These are phyloP conservation scores for Pseudobourletiella spinata DNA, from an alignment of 1,140 invertebrate species.

Conservation along the genomic window DNA sequence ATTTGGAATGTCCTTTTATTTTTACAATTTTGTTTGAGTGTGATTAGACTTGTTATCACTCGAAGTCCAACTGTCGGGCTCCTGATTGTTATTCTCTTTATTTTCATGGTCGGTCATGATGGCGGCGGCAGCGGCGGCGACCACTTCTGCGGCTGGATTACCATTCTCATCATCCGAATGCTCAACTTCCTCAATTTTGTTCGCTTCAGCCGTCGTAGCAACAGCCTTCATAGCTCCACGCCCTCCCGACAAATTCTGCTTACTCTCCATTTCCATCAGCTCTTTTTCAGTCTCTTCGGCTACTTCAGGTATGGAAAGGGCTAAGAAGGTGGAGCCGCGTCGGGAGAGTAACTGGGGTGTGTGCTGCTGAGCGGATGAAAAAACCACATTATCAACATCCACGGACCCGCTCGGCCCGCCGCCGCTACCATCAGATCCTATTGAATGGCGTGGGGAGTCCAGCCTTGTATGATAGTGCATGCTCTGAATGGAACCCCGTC, in stretches of 20 bases:
- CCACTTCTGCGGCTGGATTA: background rate
- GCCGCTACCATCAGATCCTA: slow-evolving; percentile 20
- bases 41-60: background rate
- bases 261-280: slow-evolving; percentile 24
- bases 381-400: slow-evolving; percentile 4
- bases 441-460: slow-evolving; percentile 33
- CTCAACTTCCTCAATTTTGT: slow-evolving; percentile 8
- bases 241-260: background rate
- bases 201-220: background rate
- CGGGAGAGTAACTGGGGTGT: slow-evolving; percentile 11
- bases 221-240: background rate
- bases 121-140: too few relatives aligned
- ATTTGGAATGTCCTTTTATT: background rate
- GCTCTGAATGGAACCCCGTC: slow-evolving; percentile 30
- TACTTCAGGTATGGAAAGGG: slow-evolving; percentile 23
- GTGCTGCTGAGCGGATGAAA: background rate
- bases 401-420: too few relatives aligned
- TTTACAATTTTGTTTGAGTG: background rate
- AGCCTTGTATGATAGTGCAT: slow-evolving; percentile 16
- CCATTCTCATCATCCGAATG: slow-evolving; percentile 3
- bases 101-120: too few relatives aligned
- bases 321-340: slow-evolving; percentile 25
- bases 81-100: background rate
- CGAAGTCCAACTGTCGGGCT: background rate
- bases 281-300: slow-evolving; percentile 32